Evolutionary conservation across 1,140 invertebrate species (phyloP), one percentile per base, ranked within the genome.

Genomic region (Pseudomyrmex gracilis): DNA sequence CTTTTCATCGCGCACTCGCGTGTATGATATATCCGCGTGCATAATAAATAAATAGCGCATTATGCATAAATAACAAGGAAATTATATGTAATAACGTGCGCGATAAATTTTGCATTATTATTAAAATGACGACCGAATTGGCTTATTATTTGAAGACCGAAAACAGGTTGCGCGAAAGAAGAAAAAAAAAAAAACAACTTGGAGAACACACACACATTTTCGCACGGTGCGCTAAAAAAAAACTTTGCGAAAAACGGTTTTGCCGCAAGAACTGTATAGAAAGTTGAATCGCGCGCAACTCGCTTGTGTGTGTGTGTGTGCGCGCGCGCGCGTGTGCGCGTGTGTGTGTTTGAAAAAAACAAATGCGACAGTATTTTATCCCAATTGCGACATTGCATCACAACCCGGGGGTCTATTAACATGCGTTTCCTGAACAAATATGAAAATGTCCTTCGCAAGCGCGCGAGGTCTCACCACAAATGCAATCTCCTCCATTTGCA

Each of bases 401-500:
- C 13, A 8, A 34, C 2, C 17, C 10, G 58, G n/a, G n/a, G n/a
- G 58, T 77, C 47, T 71, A 76, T 82, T 87, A 83, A 87, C 85
- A 86, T 60, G 57, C 85, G 66, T 49, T 61, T 76, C 63, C 71
- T 66, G 66, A 87, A 87, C 61, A 87, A 78, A 87, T 73, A 84
- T 78, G 80, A 83, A 83, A 87, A 86, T 64, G 82, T 87, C 68
- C 77, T 64, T 73, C 49, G 20, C 73, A 68, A 34, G 49, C 22
- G 43, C 47, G 67, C 22, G 43, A 53, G 67, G 70, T 85, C 58
- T 60, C 64, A 17, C 76, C 57, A 43, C 82, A 70, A 88, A 87
- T 87, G 74, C 71, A 85, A 87, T 88, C 74, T 85, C 53, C 87
- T 76, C 58, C 51, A 76, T 87, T 87, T 71, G 61, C 70, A 53